phyloP scores from a whole-genome alignment of 1,140 invertebrate species.

The Danaus melanippus region DNA sequence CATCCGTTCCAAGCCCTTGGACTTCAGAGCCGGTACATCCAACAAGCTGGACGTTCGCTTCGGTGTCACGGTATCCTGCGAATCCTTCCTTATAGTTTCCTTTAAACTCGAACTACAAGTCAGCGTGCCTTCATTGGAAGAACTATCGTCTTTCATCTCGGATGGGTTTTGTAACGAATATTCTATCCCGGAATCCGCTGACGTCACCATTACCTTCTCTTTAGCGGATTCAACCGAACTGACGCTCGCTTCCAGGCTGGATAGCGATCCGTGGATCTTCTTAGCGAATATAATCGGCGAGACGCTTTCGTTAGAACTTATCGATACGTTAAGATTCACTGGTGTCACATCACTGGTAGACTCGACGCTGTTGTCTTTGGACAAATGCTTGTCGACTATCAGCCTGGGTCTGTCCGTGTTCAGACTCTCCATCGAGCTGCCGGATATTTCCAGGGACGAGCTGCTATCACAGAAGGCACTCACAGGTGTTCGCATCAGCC shows the following conservation, averaged over 20 bases:
- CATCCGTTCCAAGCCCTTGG: constrained; percentile 55
- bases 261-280: constrained; percentile 63
- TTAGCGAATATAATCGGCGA: constrained; percentile 66
- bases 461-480: constrained; percentile 64
- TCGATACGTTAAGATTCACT: constrained; percentile 59
- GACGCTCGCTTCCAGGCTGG: constrained; percentile 67
- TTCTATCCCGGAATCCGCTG: constrained; percentile 67
- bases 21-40: constrained; percentile 61
- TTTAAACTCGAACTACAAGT: constrained; percentile 62
- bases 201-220: constrained; percentile 60
- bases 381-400: constrained; percentile 35
- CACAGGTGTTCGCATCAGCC: constrained; percentile 53
- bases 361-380: constrained; percentile 56
- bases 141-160: constrained; percentile 53
- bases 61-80: constrained; percentile 50
- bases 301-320: constrained; percentile 68
- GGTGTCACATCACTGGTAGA: constrained; percentile 56
- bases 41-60: constrained; percentile 60
- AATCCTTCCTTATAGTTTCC: constrained; percentile 37
- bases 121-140: constrained; percentile 67
- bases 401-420: constrained; percentile 38
- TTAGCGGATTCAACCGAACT: constrained; percentile 63
- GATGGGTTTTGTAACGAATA: constrained; percentile 58
- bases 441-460: constrained; percentile 66
- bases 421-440: constrained; percentile 65